Conservation (phyloP, 2,888 invertebrate species). For the Toxonevra muliebris region DNA sequence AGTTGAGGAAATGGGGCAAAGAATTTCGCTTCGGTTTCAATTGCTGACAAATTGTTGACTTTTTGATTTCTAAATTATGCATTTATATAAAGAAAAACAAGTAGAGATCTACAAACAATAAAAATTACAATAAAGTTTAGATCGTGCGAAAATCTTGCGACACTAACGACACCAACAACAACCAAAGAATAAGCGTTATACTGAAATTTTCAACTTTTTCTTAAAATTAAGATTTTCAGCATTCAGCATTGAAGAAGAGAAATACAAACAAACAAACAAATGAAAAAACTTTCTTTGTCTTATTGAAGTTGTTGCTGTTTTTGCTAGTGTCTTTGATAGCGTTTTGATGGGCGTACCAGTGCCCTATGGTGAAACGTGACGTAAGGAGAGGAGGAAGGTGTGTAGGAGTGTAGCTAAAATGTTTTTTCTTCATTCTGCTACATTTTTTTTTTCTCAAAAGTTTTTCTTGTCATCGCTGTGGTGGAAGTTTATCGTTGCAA, state of each 20-base stretch:
- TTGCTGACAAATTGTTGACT: slow-evolving; percentile 14
- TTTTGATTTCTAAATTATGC: slow-evolving; percentile 6
- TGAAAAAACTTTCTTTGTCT: too few species aligned
- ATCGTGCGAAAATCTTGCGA: slow-evolving; percentile 41
- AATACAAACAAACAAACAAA: too few species aligned
- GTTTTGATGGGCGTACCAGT: too few species aligned
- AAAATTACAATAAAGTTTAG: slow-evolving; percentile 42
- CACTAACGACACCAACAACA: slow-evolving; percentile 4
- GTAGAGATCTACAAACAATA: slow-evolving; percentile 40
- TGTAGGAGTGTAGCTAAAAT: too few species aligned
- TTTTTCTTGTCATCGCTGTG: background rate
- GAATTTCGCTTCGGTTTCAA: background rate
- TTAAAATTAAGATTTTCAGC: too few species aligned
- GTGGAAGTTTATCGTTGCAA: too few species aligned
- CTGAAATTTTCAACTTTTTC: too few species aligned
- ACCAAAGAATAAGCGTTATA: background rate
- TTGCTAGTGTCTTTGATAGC: too few species aligned
- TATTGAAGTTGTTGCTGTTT: too few species aligned
- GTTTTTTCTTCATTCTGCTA: background rate
- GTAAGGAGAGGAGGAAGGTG: too few species aligned
- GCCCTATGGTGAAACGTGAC: too few species aligned
- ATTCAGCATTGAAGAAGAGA: too few species aligned
- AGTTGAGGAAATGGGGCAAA: background rate
- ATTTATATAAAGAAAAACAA: slow-evolving; percentile 14
- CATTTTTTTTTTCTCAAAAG: background rate